Conservation (phyloP, 2,888 invertebrate species). For the Scaptomyza flava region DNA sequence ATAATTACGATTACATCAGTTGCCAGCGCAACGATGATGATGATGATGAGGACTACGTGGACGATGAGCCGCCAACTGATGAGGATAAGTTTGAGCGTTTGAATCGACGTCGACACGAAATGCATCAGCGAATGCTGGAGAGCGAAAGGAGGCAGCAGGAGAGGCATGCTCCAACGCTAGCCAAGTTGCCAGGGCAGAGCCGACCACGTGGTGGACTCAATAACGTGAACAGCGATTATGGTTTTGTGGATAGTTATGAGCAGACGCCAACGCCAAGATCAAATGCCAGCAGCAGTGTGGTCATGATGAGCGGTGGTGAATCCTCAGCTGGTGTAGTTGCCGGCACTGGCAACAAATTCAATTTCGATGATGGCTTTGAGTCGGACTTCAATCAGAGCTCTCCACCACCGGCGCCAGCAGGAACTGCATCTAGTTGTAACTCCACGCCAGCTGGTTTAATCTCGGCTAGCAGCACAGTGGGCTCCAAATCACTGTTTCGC, state of each 20-base stretch:
- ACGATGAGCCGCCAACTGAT: constrained; percentile 81
- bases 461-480: constrained; percentile 58
- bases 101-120: constrained; percentile 83
- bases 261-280: constrained; percentile 81
- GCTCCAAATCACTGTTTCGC: constrained; percentile 84
- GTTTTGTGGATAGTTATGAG: constrained; percentile 82
- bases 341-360: constrained; percentile 75
- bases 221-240: constrained; percentile 68
- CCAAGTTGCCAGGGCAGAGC: constrained; percentile 62
- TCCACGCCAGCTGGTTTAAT: constrained; percentile 76
- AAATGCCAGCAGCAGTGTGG: constrained; percentile 75
- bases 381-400: constrained; percentile 84
- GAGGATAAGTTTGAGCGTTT: constrained; percentile 84
- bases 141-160: constrained; percentile 79
- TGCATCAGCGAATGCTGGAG: constrained; percentile 84
- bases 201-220: constrained; percentile 56
- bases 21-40: constrained; percentile 79
- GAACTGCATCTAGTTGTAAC: constrained; percentile 81
- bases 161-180: constrained; percentile 64
- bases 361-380: constrained; percentile 84
- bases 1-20: constrained; percentile 83
- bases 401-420: constrained; percentile 77
- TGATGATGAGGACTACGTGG: constrained; percentile 81
- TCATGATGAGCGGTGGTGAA: constrained; percentile 71
- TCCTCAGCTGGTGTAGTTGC: constrained; percentile 59